These are phyloP conservation scores for Tetranychus piercei DNA, from an alignment of 2,888 invertebrate genomes.

Conservation along the genomic window DNA sequence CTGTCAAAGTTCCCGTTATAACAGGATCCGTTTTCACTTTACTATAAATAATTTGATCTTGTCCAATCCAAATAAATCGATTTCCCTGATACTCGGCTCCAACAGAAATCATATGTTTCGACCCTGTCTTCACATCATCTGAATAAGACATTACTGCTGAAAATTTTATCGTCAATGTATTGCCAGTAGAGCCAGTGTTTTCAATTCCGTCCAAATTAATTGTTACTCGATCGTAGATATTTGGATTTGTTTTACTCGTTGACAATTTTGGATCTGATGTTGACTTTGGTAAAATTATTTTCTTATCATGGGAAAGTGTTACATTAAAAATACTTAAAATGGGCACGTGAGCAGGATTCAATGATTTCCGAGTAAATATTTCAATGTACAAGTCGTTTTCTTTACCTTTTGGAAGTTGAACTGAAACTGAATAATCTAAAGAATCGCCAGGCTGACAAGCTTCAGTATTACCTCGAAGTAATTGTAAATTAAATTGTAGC, in stretches of 20 bases:
- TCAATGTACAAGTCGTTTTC: background rate
- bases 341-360: background rate
- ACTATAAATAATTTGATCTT: background rate
- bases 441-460: background rate
- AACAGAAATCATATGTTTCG: background rate
- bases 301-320: background rate
- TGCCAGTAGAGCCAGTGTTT: background rate
- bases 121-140: background rate
- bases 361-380: background rate
- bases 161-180: background rate
- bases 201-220: background rate
- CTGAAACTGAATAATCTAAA: background rate
- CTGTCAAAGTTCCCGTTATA: background rate
- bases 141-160: background rate
- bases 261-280: background rate
- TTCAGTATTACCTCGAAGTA: background rate
- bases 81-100: background rate
- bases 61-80: conserved; percentile 7
- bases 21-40: background rate
- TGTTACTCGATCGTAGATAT: background rate
- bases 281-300: background rate
- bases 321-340: background rate
- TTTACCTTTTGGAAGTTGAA: background rate
- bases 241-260: background rate
- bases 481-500: background rate